These are phyloP conservation scores for Abrostola triplasia DNA, from an alignment of 2,888 invertebrate genomes.

Conservation along the genomic window DNA sequence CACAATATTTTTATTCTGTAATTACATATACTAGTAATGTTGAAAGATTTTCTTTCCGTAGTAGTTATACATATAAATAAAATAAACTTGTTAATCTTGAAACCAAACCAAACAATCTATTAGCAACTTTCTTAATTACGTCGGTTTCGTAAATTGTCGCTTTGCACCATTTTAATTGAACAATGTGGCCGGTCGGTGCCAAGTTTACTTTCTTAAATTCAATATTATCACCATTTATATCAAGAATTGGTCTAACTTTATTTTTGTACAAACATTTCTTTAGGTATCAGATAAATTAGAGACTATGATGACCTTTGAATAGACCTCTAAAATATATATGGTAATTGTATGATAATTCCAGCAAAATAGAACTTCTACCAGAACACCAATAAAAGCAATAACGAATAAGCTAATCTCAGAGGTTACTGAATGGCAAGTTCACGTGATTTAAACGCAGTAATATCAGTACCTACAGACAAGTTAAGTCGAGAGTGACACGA, in stretches of 20 bases:
- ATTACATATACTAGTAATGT: conserved; percentile 18
- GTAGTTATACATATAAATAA: not conserved
- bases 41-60: conserved; percentile 10
- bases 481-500: conserved; percentile 56
- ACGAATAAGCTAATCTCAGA: not conserved
- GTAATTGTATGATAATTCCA: no score
- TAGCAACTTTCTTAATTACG: conserved; percentile 39
- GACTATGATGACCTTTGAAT: no score
- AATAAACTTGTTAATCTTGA: conserved; percentile 2
- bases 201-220: conserved; percentile 7
- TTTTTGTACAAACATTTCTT: no score
- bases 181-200: conserved; percentile 6
- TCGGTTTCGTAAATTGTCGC: conserved; percentile 20
- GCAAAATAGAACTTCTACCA: no score
- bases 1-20: no score
- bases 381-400: no score
- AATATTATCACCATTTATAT: not conserved
- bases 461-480: conserved; percentile 51
- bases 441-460: conserved; percentile 43
- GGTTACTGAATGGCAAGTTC: conserved; percentile 12
- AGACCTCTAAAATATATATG: no score
- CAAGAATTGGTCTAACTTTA: not conserved
- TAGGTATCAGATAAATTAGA: no score
- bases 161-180: conserved; percentile 12
- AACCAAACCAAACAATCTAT: conserved; percentile 32